Conservation (phyloP, 2,888 invertebrate genomes). For the Oxystoma pomonae region DNA sequence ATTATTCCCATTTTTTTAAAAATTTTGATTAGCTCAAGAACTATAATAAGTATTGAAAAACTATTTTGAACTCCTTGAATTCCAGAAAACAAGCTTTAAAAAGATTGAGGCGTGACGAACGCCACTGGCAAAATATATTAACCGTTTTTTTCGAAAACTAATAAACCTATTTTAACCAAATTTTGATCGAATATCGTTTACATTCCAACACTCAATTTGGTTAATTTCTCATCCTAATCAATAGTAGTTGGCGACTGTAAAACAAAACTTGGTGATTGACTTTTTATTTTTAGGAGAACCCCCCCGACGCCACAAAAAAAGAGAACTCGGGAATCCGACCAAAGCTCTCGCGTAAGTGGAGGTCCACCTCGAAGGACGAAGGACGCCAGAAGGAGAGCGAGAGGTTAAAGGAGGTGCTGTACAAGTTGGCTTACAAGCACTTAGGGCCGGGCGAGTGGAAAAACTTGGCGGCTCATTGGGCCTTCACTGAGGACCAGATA, state of each 20-base stretch:
- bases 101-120: background rate
- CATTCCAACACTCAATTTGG: no score
- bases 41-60: no score
- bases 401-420: slow-evolving; percentile 49
- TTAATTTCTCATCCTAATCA: no score
- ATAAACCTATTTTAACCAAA: no score
- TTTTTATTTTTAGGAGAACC: slow-evolving; percentile 15
- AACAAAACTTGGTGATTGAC: background rate
- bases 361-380: slow-evolving; percentile 33
- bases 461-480: slow-evolving; percentile 61
- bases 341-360: slow-evolving; percentile 38
- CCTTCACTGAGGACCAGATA: slow-evolving; percentile 65
- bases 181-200: no score
- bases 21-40: no score
- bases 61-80: no score
- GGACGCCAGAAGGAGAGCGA: slow-evolving; percentile 39
- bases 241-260: background rate
- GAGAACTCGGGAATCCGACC: slow-evolving; percentile 32
- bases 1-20: no score
- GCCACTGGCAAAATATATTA: background rate
- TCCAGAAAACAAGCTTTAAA: no score
- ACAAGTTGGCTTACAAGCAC: slow-evolving; percentile 57
- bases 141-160: background rate
- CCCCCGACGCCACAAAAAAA: slow-evolving; percentile 15
- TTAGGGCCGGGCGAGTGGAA: slow-evolving; percentile 63